Evolutionary conservation across 2,797 vertebrate genomes (phyloP), one percentile per base, ranked within the genome.

Genomic region (Graptemys geographica): DNA sequence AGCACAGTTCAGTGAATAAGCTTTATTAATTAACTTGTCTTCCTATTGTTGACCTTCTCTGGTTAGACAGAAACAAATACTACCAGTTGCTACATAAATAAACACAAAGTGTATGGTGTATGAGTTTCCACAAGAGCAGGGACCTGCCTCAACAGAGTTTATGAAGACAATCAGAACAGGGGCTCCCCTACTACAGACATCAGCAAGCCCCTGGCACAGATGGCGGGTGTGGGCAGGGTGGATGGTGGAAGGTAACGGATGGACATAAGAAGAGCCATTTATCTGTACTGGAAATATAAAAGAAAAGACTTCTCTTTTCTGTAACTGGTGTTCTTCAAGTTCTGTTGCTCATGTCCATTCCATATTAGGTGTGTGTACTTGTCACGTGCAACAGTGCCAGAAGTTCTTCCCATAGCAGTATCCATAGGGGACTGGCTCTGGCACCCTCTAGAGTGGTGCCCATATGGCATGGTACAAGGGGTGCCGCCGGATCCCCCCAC

Each of bases 1-100:
- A 88, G 83, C 10, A 84, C 69, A 95, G 79, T 83, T 95, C 57
- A 88, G 86, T 92, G 41, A 84, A 90, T 65, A 13, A 83, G 51
- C 47, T 86, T 83, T 19, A 16, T 33, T 83, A 33, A 94, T 81
- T 91, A 90, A 76, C 31, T 87, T 81, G 12, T 85, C 74, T 74
- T 69, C 62, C 31, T 94, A 33, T 88, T 51, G 31, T 92, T 87
- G 65, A 47, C 19, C 85, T 92, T 44, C 89, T 93, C 47, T 5
- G 11, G 79, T 86, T 93, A 23, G 69, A 72, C 33, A 65, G 5
- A 19, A 3, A 79, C n/a, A 80, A 74, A 79, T 6, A 86, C 47
- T 74, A 28, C 3, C 27, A 88, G 31, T 4, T 90, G 76, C 83
- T 2, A 19, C n/a, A 81, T 44, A 88, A 93, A 21, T 1, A 8